Evolutionary conservation across 1,140 invertebrate genomes (phyloP).

Genomic region (Mylabris phalerata): DNA sequence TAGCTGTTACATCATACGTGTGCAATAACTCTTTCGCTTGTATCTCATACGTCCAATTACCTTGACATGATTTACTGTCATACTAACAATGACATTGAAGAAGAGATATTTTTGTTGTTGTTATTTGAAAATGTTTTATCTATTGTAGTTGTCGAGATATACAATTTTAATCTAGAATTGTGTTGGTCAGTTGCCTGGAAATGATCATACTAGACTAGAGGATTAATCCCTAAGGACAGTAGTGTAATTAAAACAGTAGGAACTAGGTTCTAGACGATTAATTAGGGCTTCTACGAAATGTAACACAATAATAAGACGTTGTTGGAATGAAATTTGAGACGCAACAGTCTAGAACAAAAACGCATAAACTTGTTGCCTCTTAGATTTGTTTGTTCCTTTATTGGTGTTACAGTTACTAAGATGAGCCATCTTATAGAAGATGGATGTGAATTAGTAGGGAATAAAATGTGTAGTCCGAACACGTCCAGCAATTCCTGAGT

Average conservation of each 20-base stretch:
- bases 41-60: conserved; percentile 14
- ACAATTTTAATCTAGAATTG: conserved; percentile 2
- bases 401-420: no score
- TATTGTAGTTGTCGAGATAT: neutral
- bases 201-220: neutral
- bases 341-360: no score
- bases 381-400: no score
- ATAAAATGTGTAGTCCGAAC: no score
- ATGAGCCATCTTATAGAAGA: no score
- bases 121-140: no score
- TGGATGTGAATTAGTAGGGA: no score
- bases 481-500: no score
- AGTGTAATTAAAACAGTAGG: conserved; percentile 11
- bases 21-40: conserved; percentile 3
- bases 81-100: conserved; percentile 6
- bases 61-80: conserved; percentile 9
- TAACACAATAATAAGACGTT: no score
- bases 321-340: no score
- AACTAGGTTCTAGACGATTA: conserved; percentile 9
- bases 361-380: no score
- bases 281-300: neutral
- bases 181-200: neutral
- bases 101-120: no score
- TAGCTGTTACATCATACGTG: neutral
- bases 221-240: conserved; percentile 9